Evolutionary conservation across 1,140 invertebrate species (phyloP).

Genomic region (Globodera ellingtonae): DNA sequence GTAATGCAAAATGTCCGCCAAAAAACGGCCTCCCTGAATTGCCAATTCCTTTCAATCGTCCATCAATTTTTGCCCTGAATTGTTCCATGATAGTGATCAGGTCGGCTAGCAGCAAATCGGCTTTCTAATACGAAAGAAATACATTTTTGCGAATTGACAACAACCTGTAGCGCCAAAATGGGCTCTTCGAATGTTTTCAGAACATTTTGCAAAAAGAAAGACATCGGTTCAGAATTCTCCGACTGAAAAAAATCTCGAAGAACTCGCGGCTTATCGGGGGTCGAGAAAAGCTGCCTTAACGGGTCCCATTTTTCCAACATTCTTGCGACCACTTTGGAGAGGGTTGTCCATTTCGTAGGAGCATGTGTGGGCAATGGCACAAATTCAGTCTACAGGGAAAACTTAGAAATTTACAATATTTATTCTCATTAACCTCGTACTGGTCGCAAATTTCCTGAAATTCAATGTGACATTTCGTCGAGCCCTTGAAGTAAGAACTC

Average conservation of each 20-base stretch:
- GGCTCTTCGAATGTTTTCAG: not conserved
- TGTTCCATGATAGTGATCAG: too few relatives aligned
- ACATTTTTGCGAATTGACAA: not conserved
- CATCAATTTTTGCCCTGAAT: constrained; percentile 16
- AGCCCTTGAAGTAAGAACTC: constrained; percentile 29
- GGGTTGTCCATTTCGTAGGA: constrained; percentile 26
- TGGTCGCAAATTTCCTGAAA: constrained; percentile 31
- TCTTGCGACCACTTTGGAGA: constrained; percentile 23
- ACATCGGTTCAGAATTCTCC: constrained; percentile 10
- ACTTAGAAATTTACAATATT: too few relatives aligned
- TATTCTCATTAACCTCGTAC: constrained; percentile 8
- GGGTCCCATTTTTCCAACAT: constrained; percentile 29
- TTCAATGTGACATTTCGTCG: constrained; percentile 17
- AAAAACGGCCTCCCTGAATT: constrained; percentile 21
- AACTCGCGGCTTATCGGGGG: constrained; percentile 9
- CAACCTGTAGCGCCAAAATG: not conserved
- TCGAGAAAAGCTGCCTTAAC: not conserved
- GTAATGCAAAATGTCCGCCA: not conserved
- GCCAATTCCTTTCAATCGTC: not conserved
- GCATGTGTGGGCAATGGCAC: constrained; percentile 25
- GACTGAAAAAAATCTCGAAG: constrained; percentile 26
- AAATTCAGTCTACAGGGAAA: not conserved
- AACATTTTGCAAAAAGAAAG: constrained; percentile 10
- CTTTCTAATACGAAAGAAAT: not conserved
- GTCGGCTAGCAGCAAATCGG: not conserved